These are phyloP conservation scores for Troglohyphantes excavatus DNA, from an alignment of 2,888 invertebrate species.

Conservation along the genomic window DNA sequence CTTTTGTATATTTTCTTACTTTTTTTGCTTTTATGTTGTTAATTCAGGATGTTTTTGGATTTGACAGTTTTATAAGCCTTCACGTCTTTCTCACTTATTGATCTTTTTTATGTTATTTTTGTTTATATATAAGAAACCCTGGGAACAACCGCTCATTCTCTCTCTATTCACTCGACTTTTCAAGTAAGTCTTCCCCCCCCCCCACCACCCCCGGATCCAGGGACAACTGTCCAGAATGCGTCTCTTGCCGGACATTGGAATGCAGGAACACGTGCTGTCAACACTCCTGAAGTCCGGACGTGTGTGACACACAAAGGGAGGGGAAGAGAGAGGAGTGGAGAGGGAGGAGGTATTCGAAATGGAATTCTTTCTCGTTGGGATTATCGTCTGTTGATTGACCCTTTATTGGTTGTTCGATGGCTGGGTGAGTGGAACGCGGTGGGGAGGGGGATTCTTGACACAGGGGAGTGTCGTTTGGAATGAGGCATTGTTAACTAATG, in stretches of 20 bases:
- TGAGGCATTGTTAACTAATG: background rate
- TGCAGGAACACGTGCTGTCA: background rate
- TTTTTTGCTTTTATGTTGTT: too few species aligned
- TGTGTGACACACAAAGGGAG: too few species aligned
- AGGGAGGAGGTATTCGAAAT: conserved; percentile 84
- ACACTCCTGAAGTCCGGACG: background rate
- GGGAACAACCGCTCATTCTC: too few species aligned
- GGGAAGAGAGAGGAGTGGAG: conserved; percentile 82
- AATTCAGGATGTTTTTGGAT: too few species aligned
- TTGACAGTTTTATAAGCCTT: too few species aligned
- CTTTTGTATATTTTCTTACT: too few species aligned
- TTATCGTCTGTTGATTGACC: conserved; percentile 41
- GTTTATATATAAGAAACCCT: too few species aligned
- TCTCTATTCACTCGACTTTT: too few species aligned
- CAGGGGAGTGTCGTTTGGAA: background rate
- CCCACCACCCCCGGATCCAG: background rate
- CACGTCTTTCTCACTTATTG: too few species aligned
- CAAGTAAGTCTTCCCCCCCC: too few species aligned
- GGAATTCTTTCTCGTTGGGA: conserved; percentile 37
- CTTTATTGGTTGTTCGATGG: background rate
- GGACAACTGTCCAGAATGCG: background rate
- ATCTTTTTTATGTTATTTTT: too few species aligned
- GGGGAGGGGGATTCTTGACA: background rate
- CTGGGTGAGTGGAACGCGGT: too few species aligned
- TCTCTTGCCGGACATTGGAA: background rate